Conservation (phyloP, 2,888 invertebrate genomes). For the Agonopterix subpropinquella region DNA sequence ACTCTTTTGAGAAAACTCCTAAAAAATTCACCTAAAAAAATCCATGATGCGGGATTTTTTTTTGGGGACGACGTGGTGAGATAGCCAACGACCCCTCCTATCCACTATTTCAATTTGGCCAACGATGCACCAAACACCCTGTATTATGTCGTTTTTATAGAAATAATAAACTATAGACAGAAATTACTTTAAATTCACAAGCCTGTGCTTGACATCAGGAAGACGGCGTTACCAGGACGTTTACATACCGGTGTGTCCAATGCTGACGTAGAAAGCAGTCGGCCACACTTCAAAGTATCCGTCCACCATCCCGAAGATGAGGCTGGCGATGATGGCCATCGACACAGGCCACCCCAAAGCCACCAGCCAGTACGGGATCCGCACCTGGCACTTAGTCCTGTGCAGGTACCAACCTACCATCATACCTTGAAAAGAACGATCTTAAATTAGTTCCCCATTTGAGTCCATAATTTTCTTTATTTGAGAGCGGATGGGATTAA, state of each 20-base stretch:
- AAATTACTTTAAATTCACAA: too few species aligned
- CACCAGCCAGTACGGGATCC: constrained; percentile 73
- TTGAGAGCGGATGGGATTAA: background rate
- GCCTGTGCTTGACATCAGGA: too few species aligned
- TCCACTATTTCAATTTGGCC: too few species aligned
- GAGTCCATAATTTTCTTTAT: background rate
- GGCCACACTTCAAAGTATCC: constrained; percentile 79
- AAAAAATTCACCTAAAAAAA: too few species aligned
- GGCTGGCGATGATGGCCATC: constrained; percentile 73
- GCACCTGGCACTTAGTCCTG: constrained; percentile 79
- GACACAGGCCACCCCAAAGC: constrained; percentile 77
- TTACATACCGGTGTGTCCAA: constrained; percentile 78
- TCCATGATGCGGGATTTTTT: too few species aligned
- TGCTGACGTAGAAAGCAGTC: constrained; percentile 84
- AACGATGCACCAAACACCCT: too few species aligned
- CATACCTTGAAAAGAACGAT: constrained; percentile 67
- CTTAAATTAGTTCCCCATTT: background rate
- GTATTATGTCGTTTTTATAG: too few species aligned
- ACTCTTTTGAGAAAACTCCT: too few species aligned
- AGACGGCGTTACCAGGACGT: too few species aligned
- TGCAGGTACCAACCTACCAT: constrained; percentile 83
- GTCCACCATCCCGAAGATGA: constrained; percentile 82
- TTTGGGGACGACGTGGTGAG: too few species aligned
- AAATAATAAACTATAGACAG: too few species aligned
- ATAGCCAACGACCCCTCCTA: too few species aligned